Evolutionary conservation across 2,888 invertebrate genomes (phyloP).

Genomic region (Uloborus plumipes): DNA sequence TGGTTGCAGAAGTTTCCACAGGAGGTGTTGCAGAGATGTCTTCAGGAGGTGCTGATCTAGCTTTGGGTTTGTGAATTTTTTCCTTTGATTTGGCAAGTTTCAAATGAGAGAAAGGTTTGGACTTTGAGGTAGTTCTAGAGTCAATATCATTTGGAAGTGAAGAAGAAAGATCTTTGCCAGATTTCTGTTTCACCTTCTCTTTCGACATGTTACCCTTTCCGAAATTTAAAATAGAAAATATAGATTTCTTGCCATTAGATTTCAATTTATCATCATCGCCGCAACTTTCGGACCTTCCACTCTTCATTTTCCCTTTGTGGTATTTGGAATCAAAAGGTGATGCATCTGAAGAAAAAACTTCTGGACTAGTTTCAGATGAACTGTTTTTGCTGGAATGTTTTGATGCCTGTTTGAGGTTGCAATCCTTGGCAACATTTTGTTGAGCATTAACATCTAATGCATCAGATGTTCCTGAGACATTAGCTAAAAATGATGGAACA

Average conservation of each 20-base stretch:
- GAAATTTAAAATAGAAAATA: conserved; percentile 66
- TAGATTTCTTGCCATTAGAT: conserved; percentile 65
- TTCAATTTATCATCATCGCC: conserved; percentile 61
- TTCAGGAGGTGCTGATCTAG: conserved; percentile 59
- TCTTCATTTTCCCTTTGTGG: conserved; percentile 31
- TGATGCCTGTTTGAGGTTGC: conserved; percentile 1
- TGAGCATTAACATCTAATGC: conserved; percentile 22
- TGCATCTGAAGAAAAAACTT: conserved; percentile 23
- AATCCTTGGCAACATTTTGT: conserved; percentile 14
- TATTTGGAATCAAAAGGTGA: conserved; percentile 40
- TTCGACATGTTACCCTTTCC: conserved; percentile 67
- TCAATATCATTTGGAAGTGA: conserved; percentile 66
- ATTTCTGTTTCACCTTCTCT: conserved; percentile 67
- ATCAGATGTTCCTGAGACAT: not conserved
- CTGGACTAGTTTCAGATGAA: conserved; percentile 63
- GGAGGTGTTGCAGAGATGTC: conserved; percentile 28
- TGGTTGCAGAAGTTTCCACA: conserved; percentile 56
- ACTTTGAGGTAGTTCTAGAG: conserved; percentile 67
- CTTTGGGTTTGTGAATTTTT: conserved; percentile 66
- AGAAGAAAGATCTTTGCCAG: conserved; percentile 68
- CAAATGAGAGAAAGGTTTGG: conserved; percentile 64
- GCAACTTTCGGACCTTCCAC: conserved; percentile 27
- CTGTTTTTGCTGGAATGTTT: conserved; percentile 45
- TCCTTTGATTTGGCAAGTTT: conserved; percentile 67
- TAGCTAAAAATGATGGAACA: conserved; percentile 14